Conservation (phyloP, 2,797 vertebrate genomes). For the Falco novaeseelandiae region DNA sequence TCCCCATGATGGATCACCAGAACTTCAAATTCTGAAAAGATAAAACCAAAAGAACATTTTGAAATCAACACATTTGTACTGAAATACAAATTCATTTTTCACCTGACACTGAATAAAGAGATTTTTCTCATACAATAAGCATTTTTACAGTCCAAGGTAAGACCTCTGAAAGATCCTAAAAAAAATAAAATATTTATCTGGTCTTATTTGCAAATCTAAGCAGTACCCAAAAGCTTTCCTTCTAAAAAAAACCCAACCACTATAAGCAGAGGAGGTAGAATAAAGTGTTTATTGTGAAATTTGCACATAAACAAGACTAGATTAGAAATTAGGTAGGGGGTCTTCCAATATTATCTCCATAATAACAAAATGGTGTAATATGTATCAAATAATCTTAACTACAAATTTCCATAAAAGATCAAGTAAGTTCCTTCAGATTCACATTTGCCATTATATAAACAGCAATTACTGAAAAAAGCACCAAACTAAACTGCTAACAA, state of each 20-base stretch:
- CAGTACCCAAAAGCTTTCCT: not conserved
- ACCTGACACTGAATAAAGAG: not conserved
- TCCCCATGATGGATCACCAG: conserved; percentile 68
- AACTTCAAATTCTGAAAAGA: conserved; percentile 53
- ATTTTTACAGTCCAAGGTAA: not conserved
- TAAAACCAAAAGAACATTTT: not conserved
- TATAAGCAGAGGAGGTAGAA: not conserved
- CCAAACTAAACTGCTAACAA: not conserved
- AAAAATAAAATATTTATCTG: not conserved
- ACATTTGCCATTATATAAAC: not conserved
- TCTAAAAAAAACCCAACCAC: not conserved
- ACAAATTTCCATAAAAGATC: not conserved
- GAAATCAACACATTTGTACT: not conserved
- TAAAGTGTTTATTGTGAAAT: not conserved
- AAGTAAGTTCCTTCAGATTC: not conserved
- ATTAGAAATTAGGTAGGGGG: not conserved
- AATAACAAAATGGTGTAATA: not conserved
- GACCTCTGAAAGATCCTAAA: not conserved
- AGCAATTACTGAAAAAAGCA: not conserved
- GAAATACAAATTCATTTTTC: not conserved
- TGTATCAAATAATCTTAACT: not conserved
- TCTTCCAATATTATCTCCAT: accelerated
- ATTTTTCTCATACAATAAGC: not conserved
- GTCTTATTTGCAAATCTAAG: not conserved
- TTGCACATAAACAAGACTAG: not conserved